These are phyloP conservation scores for Silurus aristotelis DNA, from an alignment of 2,797 vertebrate species.

Conservation along the genomic window DNA sequence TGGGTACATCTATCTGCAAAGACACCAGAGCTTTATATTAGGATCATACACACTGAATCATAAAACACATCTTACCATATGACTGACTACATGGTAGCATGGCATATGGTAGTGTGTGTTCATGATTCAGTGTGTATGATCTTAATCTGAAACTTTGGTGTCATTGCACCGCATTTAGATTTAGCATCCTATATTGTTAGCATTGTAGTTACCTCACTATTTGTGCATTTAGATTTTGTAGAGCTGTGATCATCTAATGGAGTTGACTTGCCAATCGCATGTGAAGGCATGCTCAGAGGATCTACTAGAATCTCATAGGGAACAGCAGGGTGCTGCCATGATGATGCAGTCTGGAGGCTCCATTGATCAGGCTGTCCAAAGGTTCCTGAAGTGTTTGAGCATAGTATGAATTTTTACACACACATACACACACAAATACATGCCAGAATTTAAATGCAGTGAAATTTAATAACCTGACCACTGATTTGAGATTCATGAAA, in stretches of 20 bases:
- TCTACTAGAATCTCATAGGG: constrained; percentile 75
- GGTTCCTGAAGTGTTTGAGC: constrained; percentile 66
- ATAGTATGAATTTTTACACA: not conserved
- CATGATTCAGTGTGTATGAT: too few relatives aligned
- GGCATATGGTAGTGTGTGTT: too few relatives aligned
- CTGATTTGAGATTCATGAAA: not conserved
- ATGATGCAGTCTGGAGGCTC: constrained; percentile 72
- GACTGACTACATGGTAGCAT: not conserved
- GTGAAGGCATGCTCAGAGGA: constrained; percentile 70
- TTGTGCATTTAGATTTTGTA: constrained; percentile 28
- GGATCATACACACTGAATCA: constrained; percentile 51
- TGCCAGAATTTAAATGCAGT: not conserved
- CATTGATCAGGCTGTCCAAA: constrained; percentile 78
- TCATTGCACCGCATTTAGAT: not conserved
- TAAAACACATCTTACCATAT: constrained; percentile 22
- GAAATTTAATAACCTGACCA: not conserved
- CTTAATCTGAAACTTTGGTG: too few relatives aligned
- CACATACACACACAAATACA: not conserved
- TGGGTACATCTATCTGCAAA: constrained; percentile 60
- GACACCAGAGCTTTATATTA: constrained; percentile 46
- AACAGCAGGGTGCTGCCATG: constrained; percentile 77
- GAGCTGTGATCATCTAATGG: constrained; percentile 34
- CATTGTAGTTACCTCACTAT: constrained; percentile 32
- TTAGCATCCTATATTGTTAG: not conserved
- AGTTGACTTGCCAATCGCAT: constrained; percentile 48